phyloP scores from a whole-genome alignment of 2,888 invertebrate species.

The Vesta saturnalis region DNA sequence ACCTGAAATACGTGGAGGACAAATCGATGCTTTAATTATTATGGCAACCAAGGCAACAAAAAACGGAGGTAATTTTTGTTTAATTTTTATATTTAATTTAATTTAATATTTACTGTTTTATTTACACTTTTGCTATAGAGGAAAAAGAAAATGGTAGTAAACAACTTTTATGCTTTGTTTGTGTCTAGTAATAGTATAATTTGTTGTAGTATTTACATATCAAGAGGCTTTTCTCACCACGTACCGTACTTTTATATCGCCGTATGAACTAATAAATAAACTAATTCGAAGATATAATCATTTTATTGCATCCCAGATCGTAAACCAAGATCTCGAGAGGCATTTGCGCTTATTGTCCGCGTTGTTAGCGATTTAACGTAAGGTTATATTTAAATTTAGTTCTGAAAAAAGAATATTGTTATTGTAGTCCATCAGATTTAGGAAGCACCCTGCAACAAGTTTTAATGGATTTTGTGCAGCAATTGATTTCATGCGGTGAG shows the following conservation, averaged over 20 bases:
- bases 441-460: constrained; percentile 81
- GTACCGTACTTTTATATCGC: constrained; percentile 94
- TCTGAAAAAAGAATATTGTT: constrained; percentile 9
- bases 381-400: constrained; percentile 60
- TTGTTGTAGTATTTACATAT: constrained; percentile 81
- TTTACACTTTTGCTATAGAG: constrained; percentile 50
- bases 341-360: constrained; percentile 91
- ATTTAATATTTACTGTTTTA: not conserved
- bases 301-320: constrained; percentile 76
- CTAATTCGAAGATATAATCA: constrained; percentile 82
- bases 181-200: constrained; percentile 20
- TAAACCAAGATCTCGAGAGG: constrained; percentile 83
- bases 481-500: constrained; percentile 91
- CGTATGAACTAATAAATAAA: constrained; percentile 86
- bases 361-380: constrained; percentile 97
- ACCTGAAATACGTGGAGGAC: constrained; percentile 92
- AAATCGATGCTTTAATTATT: constrained; percentile 93
- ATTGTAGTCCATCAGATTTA: constrained; percentile 82
- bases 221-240: constrained; percentile 99
- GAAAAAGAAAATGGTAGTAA: constrained; percentile 59
- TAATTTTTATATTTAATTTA: not conserved
- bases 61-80: constrained; percentile 65
- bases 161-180: not conserved
- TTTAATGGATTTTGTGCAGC: constrained; percentile 93
- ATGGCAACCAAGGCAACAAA: constrained; percentile 96